Percentiles rank a stretch among this genome's conserved stretches.
Conservation (phyloP, 2,888 invertebrate species). For the Lasioglossum marginatum region DNA sequence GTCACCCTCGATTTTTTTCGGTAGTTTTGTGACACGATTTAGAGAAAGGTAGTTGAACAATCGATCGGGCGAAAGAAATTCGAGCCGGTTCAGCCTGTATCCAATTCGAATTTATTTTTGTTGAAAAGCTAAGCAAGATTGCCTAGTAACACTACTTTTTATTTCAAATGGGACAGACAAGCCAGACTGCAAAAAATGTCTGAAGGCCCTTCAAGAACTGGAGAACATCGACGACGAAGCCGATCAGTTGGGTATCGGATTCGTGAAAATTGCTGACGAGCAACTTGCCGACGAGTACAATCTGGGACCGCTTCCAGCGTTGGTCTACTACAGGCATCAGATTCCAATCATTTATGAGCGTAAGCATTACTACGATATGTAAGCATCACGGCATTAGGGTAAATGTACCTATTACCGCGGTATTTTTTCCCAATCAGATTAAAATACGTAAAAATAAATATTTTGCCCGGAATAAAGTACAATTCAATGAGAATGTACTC, state of each 20-base stretch:
- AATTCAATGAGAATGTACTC: too few relatives aligned
- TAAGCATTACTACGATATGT: constrained; percentile 83
- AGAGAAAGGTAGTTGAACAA: background rate
- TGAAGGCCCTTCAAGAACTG: constrained; percentile 94
- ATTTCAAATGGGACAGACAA: constrained; percentile 89
- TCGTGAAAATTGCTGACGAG: constrained; percentile 97
- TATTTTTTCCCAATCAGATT: too few relatives aligned
- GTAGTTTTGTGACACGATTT: background rate
- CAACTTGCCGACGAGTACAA: constrained; percentile 96
- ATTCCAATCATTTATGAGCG: constrained; percentile 98
- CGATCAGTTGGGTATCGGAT: constrained; percentile 96
- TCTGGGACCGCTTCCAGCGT: constrained; percentile 93
- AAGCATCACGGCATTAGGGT: background rate
- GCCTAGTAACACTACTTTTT: constrained; percentile 58
- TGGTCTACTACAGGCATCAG: constrained; percentile 97
- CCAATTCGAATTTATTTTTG: constrained; percentile 15
- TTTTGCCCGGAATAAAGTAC: too few relatives aligned
- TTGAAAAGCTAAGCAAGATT: background rate
- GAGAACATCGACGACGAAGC: constrained; percentile 98
- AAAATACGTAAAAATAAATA: too few relatives aligned
- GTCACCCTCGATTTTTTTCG: background rate
- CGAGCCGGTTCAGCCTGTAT: constrained; percentile 19
- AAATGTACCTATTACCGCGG: too few relatives aligned
- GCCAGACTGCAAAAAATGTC: constrained; percentile 96
- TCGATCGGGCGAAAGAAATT: background rate